phyloP scores from a whole-genome alignment of 2,888 invertebrate genomes.

The Cyaniris semiargus region DNA sequence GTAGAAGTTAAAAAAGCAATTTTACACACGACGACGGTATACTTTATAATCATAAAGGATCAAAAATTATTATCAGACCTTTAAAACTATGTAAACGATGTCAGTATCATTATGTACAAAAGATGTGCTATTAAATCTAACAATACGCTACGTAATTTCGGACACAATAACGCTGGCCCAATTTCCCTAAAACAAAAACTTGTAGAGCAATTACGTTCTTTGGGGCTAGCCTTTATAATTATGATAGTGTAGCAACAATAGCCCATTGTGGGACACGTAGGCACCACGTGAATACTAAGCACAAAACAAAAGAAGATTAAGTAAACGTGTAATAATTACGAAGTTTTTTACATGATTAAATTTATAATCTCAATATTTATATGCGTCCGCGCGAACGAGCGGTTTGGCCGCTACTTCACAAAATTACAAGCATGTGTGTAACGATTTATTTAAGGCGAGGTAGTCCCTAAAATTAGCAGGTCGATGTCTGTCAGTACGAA shows the following conservation, averaged over 20 bases:
- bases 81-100: not conserved
- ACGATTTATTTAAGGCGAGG: too few species aligned
- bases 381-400: too few species aligned
- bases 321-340: too few species aligned
- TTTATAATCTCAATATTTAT: too few species aligned
- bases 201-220: conserved; percentile 23
- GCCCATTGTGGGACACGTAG: conserved; percentile 8
- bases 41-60: not conserved
- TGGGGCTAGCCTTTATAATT: conserved; percentile 28
- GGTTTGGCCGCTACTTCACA: too few species aligned
- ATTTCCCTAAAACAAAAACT: conserved; percentile 28
- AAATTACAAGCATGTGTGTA: too few species aligned
- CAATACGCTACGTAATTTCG: conserved; percentile 30
- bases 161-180: conserved; percentile 21
- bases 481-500: too few species aligned
- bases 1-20: not conserved
- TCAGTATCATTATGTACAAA: conserved; percentile 7
- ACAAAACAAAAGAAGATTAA: not conserved
- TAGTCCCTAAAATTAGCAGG: too few species aligned
- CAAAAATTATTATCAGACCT: not conserved
- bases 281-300: not conserved
- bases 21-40: not conserved
- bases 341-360: too few species aligned
- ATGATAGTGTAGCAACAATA: conserved; percentile 16
- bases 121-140: conserved; percentile 11